Evolutionary conservation across 2,113 vertebrate genomes (phyloP), one percentile per base, ranked within the genome.

Genomic region (Nothoprocta pentlandii): DNA sequence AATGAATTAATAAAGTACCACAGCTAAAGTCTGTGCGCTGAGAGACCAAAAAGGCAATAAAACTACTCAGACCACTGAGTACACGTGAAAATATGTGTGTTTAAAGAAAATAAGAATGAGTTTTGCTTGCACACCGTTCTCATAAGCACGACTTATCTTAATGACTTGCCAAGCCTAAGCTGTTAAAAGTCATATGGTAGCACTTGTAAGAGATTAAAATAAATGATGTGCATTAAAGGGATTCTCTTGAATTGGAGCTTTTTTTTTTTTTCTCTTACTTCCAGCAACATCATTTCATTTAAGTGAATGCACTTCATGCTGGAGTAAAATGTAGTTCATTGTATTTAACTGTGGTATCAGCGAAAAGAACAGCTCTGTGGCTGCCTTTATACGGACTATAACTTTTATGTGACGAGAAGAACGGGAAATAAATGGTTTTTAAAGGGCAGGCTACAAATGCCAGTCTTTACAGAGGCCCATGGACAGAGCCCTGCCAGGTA

Each of bases 101-200:
- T 71, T 54, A 41, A 80, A 56, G 62, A 68, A 74, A 39, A 47
- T 47, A 61, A 68, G 47, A 4, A 0, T 1, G 67, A 76, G 23
- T 30, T 89, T 74, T 92, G 66, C 78, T 95, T 56, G 53, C 63
- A 41, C 28, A 3, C 69, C 58, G 36, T 70, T 79, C 46, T 67
- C 41, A 3, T 13, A n/a, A 54, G 54, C 59, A 15, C 22, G 61
- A 47, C 66, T 75, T 56, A 22, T 53, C 71, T 79, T 6, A 54
- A 36, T 26, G 22, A 44, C 59, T 74, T 67, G 58, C 68, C 80
- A 85, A 82, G 25, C 46, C 49, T 25, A 12, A 1, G 0, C 20
- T 67, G 75, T 34, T 82, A 19, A 23, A 73, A 93, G n/a, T 77
- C 46, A 14, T 8, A 59, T 25, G 63, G 41, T 49, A 9, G 58